Percentiles rank a stretch among this genome's conserved stretches.
Conservation (phyloP, 2,888 invertebrate genomes). For the Pachydiplax longipennis region DNA sequence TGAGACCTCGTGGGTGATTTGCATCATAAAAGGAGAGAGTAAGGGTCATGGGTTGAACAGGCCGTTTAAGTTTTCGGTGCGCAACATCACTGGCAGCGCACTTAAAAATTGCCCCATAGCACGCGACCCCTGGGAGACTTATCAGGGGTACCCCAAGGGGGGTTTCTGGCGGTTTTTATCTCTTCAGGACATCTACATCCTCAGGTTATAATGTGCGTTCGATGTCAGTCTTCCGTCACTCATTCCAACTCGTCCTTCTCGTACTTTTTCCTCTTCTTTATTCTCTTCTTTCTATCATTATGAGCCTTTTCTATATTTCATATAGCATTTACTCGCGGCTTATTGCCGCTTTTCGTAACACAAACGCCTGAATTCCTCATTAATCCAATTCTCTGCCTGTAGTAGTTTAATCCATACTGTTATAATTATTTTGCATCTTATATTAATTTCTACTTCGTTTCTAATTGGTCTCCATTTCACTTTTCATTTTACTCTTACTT, state of each 20-base stretch:
- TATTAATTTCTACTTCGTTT: too few species aligned
- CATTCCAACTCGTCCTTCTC: background rate
- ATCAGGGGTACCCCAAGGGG: slow-evolving; percentile 10
- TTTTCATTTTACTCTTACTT: too few species aligned
- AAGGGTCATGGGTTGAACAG: background rate
- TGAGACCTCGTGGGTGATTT: background rate
- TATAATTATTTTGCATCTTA: too few species aligned
- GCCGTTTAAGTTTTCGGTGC: background rate
- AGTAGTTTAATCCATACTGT: too few species aligned
- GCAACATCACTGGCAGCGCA: background rate
- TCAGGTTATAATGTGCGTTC: slow-evolving; percentile 37
- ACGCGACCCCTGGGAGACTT: slow-evolving; percentile 12
- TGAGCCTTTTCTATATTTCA: too few species aligned
- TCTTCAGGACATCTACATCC: slow-evolving; percentile 28
- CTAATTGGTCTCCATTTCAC: too few species aligned
- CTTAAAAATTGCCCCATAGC: background rate
- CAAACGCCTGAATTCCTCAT: too few species aligned
- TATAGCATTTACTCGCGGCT: too few species aligned
- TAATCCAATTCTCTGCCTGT: too few species aligned
- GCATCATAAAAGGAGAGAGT: background rate
- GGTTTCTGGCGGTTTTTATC: slow-evolving; percentile 12
- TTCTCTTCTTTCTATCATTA: background rate
- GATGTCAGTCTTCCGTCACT: slow-evolving; percentile 23
- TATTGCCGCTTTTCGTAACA: too few species aligned
- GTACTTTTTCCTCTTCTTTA: background rate